phyloP scores from a whole-genome alignment of 2,113 vertebrate species.

The Glaucomys volans region DNA sequence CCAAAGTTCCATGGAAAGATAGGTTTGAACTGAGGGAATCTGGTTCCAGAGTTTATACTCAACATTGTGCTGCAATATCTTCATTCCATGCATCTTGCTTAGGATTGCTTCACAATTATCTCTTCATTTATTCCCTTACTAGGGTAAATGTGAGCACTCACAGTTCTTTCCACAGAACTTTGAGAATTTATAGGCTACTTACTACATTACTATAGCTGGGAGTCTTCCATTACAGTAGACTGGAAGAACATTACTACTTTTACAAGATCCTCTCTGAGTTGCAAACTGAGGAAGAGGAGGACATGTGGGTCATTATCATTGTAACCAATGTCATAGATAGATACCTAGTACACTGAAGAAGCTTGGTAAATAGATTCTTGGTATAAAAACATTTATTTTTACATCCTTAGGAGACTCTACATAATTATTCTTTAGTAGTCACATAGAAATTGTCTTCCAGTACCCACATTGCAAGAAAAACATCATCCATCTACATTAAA shows the following conservation, averaged over 20 bases:
- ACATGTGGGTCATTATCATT: not conserved
- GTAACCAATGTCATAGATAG: not conserved
- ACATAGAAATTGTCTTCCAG: not conserved
- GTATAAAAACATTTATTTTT: not conserved
- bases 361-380: not conserved
- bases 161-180: not conserved
- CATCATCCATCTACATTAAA: not conserved
- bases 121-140: not conserved
- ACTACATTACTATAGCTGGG: not conserved
- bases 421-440: not conserved
- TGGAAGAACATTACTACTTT: not conserved
- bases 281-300: not conserved
- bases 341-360: not conserved
- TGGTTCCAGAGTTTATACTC: not conserved
- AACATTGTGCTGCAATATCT: not conserved
- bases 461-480: not conserved
- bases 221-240: not conserved
- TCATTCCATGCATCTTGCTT: not conserved
- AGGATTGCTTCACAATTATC: not conserved
- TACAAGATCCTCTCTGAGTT: not conserved
- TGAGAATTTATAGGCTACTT: not conserved
- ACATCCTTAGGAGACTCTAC: not conserved
- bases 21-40: not conserved
- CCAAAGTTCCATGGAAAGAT: not conserved
- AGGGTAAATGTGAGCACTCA: not conserved